A percentile compares a stretch with the other conserved stretches of the same genome.
These are phyloP conservation scores for Gadopsis bispinosus DNA, from an alignment of 2,797 vertebrate species.

Conservation along the genomic window DNA sequence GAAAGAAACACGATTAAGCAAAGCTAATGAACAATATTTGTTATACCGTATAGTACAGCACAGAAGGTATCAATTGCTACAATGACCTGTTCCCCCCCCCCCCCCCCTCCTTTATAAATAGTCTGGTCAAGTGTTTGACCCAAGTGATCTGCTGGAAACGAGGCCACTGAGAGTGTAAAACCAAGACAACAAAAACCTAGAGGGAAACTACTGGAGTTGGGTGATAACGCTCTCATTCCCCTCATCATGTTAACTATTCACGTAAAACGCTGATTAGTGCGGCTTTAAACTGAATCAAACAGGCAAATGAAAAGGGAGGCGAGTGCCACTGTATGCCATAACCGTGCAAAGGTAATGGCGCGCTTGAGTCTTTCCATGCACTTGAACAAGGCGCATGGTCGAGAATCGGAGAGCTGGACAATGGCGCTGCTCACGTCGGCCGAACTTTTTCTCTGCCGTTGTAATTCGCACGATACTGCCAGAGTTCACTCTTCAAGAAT, in stretches of 20 bases:
- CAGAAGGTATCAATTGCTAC: no score
- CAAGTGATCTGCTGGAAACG: neutral
- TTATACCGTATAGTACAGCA: neutral
- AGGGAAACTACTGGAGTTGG: neutral
- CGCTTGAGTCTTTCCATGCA: neutral
- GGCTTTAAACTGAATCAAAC: neutral
- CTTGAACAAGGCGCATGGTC: neutral
- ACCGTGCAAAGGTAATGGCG: neutral
- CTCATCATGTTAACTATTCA: neutral
- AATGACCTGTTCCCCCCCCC: neutral
- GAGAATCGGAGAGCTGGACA: neutral
- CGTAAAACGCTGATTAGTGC: neutral
- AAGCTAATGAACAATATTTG: neutral
- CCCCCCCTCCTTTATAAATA: no score
- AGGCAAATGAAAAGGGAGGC: neutral
- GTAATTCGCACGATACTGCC: slow-evolving; percentile 20
- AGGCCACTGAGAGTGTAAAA: neutral
- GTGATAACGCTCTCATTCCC: neutral
- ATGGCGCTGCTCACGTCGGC: slow-evolving; percentile 8
- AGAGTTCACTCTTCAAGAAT: slow-evolving; percentile 25
- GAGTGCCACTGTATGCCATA: neutral
- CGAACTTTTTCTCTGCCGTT: slow-evolving; percentile 25
- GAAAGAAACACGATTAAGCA: neutral
- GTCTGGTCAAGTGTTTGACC: no score
- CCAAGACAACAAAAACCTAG: neutral